Percentiles rank a stretch among this genome's conserved stretches.
Conservation (phyloP, 2,797 vertebrate species). For the Paratrypauchen microcephalus region DNA sequence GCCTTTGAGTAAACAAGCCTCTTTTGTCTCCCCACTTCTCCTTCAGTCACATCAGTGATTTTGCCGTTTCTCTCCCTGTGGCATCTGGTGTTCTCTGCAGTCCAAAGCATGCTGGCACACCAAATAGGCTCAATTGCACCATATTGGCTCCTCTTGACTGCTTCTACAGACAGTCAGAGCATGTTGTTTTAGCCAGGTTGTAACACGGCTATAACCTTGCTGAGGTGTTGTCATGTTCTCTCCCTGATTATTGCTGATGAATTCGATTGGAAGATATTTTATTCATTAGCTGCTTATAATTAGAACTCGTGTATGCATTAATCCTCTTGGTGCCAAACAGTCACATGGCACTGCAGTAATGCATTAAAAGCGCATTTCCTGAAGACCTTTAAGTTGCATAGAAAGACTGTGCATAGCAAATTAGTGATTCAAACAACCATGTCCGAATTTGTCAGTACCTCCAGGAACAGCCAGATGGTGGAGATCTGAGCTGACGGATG, state of each 20-base stretch:
- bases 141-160: constrained; percentile 46
- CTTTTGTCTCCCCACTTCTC: constrained; percentile 18
- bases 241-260: constrained; percentile 4
- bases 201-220: constrained; percentile 31
- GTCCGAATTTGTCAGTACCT: constrained; percentile 55
- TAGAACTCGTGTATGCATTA: constrained; percentile 7
- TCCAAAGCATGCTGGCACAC: constrained; percentile 52
- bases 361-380: constrained; percentile 38
- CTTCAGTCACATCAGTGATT: constrained; percentile 30
- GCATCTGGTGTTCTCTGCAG: constrained; percentile 46
- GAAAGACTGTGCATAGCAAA: constrained; percentile 46
- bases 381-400: constrained; percentile 28
- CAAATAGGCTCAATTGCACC: constrained; percentile 37
- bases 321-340: constrained; percentile 19
- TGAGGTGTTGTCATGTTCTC: constrained; percentile 13
- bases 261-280: background rate
- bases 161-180: constrained; percentile 34
- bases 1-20: constrained; percentile 13
- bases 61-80: constrained; percentile 34
- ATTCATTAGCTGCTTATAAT: constrained; percentile 26
- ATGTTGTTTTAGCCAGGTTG: constrained; percentile 26
- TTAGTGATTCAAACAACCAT: constrained; percentile 59
- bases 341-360: constrained; percentile 10
- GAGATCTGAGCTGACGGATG: constrained; percentile 42
- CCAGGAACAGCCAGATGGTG: constrained; percentile 66